Conservation (phyloP, 2,888 invertebrate genomes). For the Leptothorax acervorum region DNA sequence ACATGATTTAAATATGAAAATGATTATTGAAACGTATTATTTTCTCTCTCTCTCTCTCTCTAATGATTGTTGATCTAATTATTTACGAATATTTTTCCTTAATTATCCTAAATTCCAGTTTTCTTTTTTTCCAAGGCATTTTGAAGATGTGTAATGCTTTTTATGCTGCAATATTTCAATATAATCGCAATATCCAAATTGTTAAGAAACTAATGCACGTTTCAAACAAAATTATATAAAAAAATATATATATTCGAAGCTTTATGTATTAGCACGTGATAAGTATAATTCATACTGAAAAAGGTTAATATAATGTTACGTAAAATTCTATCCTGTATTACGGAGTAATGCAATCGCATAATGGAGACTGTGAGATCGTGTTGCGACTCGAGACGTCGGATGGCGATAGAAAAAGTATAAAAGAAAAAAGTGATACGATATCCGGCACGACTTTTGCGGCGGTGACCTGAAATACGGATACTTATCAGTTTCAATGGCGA, state of each 20-base stretch:
- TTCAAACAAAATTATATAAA: neutral
- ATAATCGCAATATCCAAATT: neutral
- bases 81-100: neutral
- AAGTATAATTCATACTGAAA: conserved; percentile 15
- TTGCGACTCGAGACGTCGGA: conserved; percentile 28
- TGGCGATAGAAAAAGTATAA: neutral
- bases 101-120: neutral
- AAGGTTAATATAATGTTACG: conserved; percentile 4
- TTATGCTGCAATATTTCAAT: neutral
- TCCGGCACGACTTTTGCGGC: conserved; percentile 13
- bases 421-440: conserved; percentile 28
- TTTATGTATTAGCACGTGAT: neutral
- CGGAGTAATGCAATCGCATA: conserved; percentile 34
- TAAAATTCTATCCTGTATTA: conserved; percentile 23
- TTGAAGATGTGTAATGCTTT: neutral
- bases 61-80: neutral
- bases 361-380: conserved; percentile 32
- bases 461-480: conserved; percentile 43
- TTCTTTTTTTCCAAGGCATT: neutral
- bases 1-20: neutral
- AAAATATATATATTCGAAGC: neutral
- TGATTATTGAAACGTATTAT: neutral
- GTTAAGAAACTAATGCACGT: neutral
- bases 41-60: too few relatives aligned
- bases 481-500: conserved; percentile 49